Evolutionary conservation across 2,888 invertebrate species (phyloP).

Genomic region (Drosophila phalerata): DNA sequence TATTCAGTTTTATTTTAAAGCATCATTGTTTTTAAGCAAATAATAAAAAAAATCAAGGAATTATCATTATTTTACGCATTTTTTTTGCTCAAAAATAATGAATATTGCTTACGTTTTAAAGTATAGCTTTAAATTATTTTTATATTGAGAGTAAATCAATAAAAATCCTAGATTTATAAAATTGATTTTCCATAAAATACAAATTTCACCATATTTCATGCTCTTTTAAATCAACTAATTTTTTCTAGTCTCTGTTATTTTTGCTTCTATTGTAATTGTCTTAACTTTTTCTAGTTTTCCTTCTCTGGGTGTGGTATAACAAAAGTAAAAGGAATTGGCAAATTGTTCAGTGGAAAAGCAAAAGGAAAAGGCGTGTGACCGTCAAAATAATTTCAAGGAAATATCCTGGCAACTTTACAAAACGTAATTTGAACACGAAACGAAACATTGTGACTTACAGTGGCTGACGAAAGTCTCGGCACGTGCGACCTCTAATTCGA

Average conservation of each 20-base stretch:
- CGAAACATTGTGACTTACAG: conserved; percentile 10
- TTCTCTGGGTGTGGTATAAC: conserved; percentile 22
- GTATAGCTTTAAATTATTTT: too few relatives aligned
- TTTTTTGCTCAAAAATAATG: too few relatives aligned
- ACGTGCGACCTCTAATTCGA: conserved; percentile 3
- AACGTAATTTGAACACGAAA: conserved; percentile 23
- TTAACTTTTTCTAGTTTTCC: conserved; percentile 16
- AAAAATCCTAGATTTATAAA: too few relatives aligned
- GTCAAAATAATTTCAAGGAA: conserved; percentile 44
- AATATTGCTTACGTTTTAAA: too few relatives aligned
- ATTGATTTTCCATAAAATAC: too few relatives aligned
- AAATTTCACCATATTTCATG: too few relatives aligned
- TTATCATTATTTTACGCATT: too few relatives aligned
- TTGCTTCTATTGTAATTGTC: background rate
- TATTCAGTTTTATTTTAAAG: too few relatives aligned
- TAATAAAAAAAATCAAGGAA: too few relatives aligned
- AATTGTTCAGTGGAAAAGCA: conserved; percentile 16
- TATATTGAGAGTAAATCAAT: too few relatives aligned
- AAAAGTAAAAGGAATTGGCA: conserved; percentile 5
- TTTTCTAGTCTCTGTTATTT: conserved; percentile 10
- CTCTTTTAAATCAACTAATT: too few relatives aligned
- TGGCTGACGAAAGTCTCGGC: background rate
- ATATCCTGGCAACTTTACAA: conserved; percentile 19
- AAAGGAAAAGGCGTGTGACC: conserved; percentile 29
- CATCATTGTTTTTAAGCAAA: too few relatives aligned